phyloP scores from a whole-genome alignment of 2,888 invertebrate genomes.

The Andrena bucephala region DNA sequence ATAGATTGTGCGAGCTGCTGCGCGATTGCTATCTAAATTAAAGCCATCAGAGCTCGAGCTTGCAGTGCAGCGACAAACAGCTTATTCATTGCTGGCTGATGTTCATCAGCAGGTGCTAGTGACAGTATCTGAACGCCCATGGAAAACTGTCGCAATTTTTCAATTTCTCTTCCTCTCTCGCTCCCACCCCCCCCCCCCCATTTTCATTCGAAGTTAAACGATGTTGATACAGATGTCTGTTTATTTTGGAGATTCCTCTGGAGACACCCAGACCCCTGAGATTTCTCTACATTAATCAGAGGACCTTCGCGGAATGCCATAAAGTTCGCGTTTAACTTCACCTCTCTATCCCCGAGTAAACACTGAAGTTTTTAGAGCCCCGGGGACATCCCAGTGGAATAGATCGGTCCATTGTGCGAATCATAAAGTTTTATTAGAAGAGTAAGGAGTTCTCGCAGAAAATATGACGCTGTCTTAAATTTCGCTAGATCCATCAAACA shows the following conservation, averaged over 20 bases:
- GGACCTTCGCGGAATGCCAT: neutral
- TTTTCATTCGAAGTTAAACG: neutral
- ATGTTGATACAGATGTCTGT: neutral
- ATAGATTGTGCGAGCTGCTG: constrained; percentile 6
- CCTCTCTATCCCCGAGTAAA: neutral
- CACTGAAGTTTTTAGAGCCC: neutral
- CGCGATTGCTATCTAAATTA: constrained; percentile 45
- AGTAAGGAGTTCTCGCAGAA: neutral
- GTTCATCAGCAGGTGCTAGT: constrained; percentile 4
- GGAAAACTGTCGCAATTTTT: constrained; percentile 13
- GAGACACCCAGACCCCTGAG: neutral
- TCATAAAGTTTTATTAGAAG: neutral
- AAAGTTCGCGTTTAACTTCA: neutral
- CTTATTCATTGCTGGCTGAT: constrained; percentile 13
- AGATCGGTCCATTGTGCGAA: neutral
- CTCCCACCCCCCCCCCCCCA: too few relatives aligned
- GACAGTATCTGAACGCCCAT: constrained; percentile 22
- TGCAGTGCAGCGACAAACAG: neutral
- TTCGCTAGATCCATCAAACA: too few relatives aligned
- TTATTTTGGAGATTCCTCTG: neutral
- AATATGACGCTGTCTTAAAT: neutral
- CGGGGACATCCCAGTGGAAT: neutral
- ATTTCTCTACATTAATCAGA: neutral
- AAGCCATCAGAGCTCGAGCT: neutral
- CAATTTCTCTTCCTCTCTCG: constrained; percentile 13